Evolutionary conservation across 2,113 vertebrate genomes (phyloP).

Genomic region (Leptosomus discolor): DNA sequence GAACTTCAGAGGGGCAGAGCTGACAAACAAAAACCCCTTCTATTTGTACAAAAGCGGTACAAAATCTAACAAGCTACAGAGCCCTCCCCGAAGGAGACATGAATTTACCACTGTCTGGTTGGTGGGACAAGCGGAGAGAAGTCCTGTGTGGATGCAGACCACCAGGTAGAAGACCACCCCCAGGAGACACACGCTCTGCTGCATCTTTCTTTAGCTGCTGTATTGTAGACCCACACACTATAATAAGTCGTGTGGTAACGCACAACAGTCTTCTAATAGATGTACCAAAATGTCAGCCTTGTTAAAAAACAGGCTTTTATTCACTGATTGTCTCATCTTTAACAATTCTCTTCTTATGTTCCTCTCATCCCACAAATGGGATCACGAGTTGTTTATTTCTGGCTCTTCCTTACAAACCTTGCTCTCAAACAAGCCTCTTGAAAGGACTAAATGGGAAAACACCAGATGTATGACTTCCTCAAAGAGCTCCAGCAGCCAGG

Average conservation of each 20-base stretch:
- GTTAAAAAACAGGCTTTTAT: background rate
- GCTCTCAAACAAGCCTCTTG: background rate
- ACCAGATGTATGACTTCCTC: background rate
- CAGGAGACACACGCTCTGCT: background rate
- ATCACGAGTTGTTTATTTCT: background rate
- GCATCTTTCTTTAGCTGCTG: background rate
- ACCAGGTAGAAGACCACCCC: background rate
- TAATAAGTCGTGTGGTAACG: background rate
- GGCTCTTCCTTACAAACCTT: background rate
- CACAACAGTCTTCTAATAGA: background rate
- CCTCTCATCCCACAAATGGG: background rate
- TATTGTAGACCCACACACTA: background rate
- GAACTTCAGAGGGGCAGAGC: background rate
- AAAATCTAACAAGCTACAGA: background rate
- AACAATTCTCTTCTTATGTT: background rate
- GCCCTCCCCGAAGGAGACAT: background rate
- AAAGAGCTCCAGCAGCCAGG: background rate
- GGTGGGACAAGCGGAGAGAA: background rate
- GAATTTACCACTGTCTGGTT: background rate
- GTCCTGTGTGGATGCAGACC: background rate
- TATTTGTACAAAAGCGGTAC: background rate
- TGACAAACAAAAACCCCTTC: background rate
- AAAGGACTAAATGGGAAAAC: slow-evolving; percentile 4
- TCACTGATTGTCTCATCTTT: background rate
- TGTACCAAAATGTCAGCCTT: background rate